Evolutionary conservation across 2,888 invertebrate species (phyloP).

Genomic region (Stenodera caucasica): DNA sequence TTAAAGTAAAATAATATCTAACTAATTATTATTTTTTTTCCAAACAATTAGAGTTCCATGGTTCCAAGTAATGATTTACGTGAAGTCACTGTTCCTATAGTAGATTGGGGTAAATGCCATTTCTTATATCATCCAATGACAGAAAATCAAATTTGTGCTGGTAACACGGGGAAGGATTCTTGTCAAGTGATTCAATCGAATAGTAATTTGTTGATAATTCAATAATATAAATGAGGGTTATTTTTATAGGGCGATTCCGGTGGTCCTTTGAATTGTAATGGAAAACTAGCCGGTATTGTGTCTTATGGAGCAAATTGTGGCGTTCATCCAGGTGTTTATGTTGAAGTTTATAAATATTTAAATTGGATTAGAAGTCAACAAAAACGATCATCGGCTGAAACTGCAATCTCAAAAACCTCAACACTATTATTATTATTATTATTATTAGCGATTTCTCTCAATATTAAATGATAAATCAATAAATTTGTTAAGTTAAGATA

Average conservation of each 20-base stretch:
- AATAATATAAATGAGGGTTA: not conserved
- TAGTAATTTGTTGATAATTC: constrained; percentile 12
- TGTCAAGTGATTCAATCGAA: constrained; percentile 16
- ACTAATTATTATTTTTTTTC: too few relatives aligned
- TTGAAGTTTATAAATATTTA: constrained; percentile 18
- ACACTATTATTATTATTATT: not conserved
- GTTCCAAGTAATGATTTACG: not conserved
- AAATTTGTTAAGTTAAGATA: not conserved
- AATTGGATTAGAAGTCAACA: constrained; percentile 12
- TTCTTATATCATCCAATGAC: not conserved
- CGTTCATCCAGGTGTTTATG: constrained; percentile 17
- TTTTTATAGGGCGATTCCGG: constrained; percentile 28
- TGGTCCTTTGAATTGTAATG: constrained; percentile 24
- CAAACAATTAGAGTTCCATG: too few relatives aligned
- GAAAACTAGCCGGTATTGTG: constrained; percentile 24
- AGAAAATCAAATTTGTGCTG: constrained; percentile 14
- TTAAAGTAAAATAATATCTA: not conserved
- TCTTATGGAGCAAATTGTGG: constrained; percentile 24
- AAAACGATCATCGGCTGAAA: not conserved
- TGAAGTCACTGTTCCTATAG: not conserved
- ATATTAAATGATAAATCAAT: not conserved
- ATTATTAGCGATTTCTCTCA: too few relatives aligned
- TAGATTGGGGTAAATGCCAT: constrained; percentile 1
- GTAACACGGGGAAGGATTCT: constrained; percentile 13
- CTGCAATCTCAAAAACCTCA: not conserved